Base-by-base conservation (phyloP, 2,888 invertebrate genomes). In the Rotaria sp. region DNA sequence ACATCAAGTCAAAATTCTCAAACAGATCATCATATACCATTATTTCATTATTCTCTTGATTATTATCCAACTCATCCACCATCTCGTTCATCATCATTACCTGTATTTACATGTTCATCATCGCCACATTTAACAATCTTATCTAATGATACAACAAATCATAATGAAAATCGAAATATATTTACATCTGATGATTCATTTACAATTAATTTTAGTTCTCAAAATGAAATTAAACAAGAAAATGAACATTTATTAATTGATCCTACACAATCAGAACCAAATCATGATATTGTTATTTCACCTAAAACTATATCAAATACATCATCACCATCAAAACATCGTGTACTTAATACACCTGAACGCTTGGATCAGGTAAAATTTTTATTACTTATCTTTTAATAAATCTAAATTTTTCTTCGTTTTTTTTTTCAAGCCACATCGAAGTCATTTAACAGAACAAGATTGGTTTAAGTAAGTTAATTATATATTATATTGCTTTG, bases 321-420 rank as follows among this genome's bases (percentile, higher is more conserved):
- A 45, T 41, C 80, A n/a, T 80, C 80, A 26, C 80, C 80, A 38
- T 80, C 80, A 11, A 80, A 80, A 80, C 24, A 80, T 80, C 26
- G 45, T 45, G 80, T 80, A 26, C 45, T 80, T 3, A 80, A 80
- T 80, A 80, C 80, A n/a, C 80, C 80, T n/a, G 45, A 80, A 80
- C 80, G 80, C 26, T n/a, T 80, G n/a, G 80, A 80, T 80, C 80
- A 26, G 26, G 80, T 80, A 80, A 80, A n/a, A 7, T 30, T 67
- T 67, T 15, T 18, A 21, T 52, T 52, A 10, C 10, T 24, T 80
- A 5, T 15, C 13, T 26, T 10, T 26, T 41, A 0, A 26, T 13
- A n/a, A 80, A 21, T n/a, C 8, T 4, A n/a, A n/a, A n/a, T 5
- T 26, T 2, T 0, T 80, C 0, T 45, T 5, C 24, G 0, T 45